Base-by-base conservation (phyloP, 2,113 vertebrate genomes). In the Nematolebias whitei region DNA sequence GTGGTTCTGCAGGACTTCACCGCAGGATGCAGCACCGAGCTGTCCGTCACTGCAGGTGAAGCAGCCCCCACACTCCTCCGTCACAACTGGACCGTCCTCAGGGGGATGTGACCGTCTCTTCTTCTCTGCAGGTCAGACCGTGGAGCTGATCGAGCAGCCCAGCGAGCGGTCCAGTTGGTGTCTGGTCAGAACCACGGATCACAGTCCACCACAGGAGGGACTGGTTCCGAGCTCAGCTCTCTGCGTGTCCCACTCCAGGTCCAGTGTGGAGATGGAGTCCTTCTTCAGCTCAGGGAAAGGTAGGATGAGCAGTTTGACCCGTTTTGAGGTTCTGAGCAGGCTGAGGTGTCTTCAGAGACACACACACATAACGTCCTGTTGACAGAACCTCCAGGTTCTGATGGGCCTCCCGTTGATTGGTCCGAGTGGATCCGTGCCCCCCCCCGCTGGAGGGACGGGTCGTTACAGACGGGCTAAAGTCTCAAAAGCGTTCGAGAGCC, bases 211-310 rank as follows among this genome's bases (percentile, higher is more conserved):
- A 0, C 95, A 94, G 87, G 98, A 99, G 80, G 97, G 97, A 12
- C 94, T 99, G 87, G 97, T 99, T 1, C 98, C 98, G 85, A 96
- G 96, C 90, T 95, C 95, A 0, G 48, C 94, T 0, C 94, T 99
- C 64, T 98, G 97, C 60, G 91, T 98, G 70, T 98, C 97, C 4
- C 97, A 97, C 82, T 98, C 97, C 0, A 93, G 98, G 13, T 98
- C 96, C 92, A 99, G 98, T 0, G 94, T 99, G 81, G 98, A 99
- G 88, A 99, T 99, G 96, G 98, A 99, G 86, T 97, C 95, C 83
- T 98, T 98, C 94, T 99, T 98, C 88, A 89, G 94, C 41, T 83
- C 96, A 48, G 96, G 95, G 87, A 99, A 97, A 98, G 98, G 97
- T 99, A 96, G 63, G 87, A 84, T 15, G 5, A 54, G 8, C 12